Percentiles rank a stretch among this genome's conserved stretches.
Evolutionary conservation across 2,797 vertebrate genomes (phyloP).

Genomic region (Xiphophorus birchmanni): DNA sequence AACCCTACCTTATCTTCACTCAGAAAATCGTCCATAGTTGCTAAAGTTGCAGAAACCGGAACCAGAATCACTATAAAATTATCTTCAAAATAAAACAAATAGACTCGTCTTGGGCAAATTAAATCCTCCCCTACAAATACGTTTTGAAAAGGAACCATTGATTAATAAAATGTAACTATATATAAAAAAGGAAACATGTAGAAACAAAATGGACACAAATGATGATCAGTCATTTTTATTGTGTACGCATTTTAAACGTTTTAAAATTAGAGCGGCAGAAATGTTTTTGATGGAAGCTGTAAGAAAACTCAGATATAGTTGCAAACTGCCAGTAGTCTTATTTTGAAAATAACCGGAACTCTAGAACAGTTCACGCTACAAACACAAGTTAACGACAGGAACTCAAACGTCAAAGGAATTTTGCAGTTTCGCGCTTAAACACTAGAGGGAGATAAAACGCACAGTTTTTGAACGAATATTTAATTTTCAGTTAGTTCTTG

Average conservation of each 20-base stretch:
- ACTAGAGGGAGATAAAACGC: constrained; percentile 9
- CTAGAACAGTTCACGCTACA: background rate
- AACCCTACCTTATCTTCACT: constrained; percentile 71
- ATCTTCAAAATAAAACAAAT: constrained; percentile 7
- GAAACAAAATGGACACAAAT: background rate
- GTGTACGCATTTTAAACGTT: background rate
- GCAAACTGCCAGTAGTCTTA: background rate
- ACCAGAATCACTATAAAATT: background rate
- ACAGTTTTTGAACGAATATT: background rate
- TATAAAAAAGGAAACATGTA: background rate
- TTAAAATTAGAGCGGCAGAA: background rate
- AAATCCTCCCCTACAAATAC: background rate
- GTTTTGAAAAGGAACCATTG: background rate
- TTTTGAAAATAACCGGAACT: background rate
- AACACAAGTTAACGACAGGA: background rate
- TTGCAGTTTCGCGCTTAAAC: background rate
- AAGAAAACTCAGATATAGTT: background rate
- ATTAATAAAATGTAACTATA: background rate
- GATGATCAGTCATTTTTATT: background rate
- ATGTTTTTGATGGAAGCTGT: background rate
- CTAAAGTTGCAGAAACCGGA: background rate
- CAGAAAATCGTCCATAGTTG: constrained; percentile 73
- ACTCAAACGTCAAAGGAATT: background rate
- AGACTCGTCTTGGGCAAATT: background rate
- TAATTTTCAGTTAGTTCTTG: background rate